Conservation (phyloP, 2,888 invertebrate species). For the Achlya flavicornis region DNA sequence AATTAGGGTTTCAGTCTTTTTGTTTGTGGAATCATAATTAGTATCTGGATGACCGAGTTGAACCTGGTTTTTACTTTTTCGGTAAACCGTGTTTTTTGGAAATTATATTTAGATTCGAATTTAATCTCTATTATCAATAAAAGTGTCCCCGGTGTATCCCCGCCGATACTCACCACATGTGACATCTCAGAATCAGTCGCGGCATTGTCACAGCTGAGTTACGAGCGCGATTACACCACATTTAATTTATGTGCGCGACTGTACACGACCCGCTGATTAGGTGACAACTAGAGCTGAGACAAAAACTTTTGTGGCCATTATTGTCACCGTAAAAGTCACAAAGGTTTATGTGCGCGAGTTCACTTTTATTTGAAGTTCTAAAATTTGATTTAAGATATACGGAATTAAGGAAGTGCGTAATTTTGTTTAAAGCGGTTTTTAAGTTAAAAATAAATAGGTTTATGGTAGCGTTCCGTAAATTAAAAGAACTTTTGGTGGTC, state of each 20-base stretch:
- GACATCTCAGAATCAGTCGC: conserved; percentile 48
- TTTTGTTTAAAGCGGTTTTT: background rate
- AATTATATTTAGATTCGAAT: no score
- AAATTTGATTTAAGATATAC: conserved; percentile 35
- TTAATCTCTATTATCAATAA: background rate
- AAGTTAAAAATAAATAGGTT: background rate
- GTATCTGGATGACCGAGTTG: no score
- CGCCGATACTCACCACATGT: conserved; percentile 41
- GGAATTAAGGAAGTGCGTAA: conserved; percentile 26
- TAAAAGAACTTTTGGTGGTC: background rate
- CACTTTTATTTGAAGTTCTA: conserved; percentile 34
- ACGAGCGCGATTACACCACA: conserved; percentile 43
- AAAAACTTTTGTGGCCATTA: conserved; percentile 32
- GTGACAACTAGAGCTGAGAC: conserved; percentile 28
- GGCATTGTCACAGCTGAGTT: conserved; percentile 33
- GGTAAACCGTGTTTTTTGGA: no score
- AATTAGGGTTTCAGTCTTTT: no score
- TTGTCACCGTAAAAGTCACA: conserved; percentile 24
- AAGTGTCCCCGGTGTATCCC: conserved; percentile 27
- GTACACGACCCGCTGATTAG: conserved; percentile 27
- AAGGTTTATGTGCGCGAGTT: conserved; percentile 26
- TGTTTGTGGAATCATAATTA: no score
- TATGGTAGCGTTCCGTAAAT: background rate
- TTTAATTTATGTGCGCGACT: conserved; percentile 30
- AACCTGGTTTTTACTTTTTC: no score